A percentile compares a stretch with the other conserved stretches of the same genome.
Evolutionary conservation across 2,113 vertebrate species (phyloP).

Genomic region (Micronycteris hirsuta): DNA sequence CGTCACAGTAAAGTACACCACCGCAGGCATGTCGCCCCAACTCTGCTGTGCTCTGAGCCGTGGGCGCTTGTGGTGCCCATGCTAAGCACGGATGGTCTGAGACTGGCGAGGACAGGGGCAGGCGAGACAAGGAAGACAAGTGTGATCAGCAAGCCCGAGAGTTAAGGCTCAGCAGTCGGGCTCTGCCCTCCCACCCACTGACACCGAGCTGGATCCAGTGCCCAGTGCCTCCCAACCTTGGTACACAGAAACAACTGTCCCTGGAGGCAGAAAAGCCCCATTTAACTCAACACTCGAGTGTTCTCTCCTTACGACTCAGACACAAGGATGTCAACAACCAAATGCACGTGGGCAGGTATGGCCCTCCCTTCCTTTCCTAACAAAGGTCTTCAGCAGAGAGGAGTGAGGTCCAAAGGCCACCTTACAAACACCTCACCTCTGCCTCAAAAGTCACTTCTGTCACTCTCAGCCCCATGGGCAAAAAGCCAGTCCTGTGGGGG

Average conservation of each 20-base stretch:
- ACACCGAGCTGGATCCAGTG: rapidly evolving
- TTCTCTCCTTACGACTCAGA: neutral
- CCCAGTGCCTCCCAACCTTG: neutral
- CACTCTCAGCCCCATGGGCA: neutral
- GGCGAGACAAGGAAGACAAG: rapidly evolving
- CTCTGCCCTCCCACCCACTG: neutral
- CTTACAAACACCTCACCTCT: neutral
- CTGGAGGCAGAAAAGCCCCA: neutral
- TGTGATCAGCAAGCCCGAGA: neutral
- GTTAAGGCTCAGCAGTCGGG: neutral
- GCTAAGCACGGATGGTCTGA: rapidly evolving
- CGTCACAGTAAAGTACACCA: neutral
- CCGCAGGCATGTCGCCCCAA: neutral
- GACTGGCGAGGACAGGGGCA: no score
- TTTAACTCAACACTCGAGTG: neutral
- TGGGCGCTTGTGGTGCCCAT: neutral
- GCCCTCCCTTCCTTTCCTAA: neutral
- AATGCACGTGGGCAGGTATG: rapidly evolving
- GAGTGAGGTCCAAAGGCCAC: neutral
- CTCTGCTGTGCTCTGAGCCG: neutral
- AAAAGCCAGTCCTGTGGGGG: neutral
- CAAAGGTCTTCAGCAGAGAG: neutral
- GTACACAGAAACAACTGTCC: neutral
- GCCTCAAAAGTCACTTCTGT: neutral
- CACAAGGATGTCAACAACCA: neutral